Evolutionary conservation across 2,888 invertebrate genomes (phyloP).

Genomic region (Graphium colonna): DNA sequence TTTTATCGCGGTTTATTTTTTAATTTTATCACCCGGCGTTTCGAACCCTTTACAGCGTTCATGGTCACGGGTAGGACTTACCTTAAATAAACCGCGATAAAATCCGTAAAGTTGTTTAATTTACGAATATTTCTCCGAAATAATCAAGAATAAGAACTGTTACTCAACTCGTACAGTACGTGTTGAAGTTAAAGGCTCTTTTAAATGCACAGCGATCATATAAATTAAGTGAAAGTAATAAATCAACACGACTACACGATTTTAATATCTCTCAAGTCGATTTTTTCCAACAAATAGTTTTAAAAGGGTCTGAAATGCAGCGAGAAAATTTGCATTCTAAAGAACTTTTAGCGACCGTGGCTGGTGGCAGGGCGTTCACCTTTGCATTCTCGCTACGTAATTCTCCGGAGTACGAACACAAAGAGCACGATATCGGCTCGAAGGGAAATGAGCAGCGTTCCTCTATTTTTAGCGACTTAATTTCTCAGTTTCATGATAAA

Average conservation of each 20-base stretch:
- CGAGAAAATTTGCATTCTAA: constrained; percentile 66
- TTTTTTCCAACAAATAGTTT: constrained; percentile 58
- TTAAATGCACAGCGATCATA: neutral
- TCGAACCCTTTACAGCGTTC: no score
- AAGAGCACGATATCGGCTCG: constrained; percentile 13
- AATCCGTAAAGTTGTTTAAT: no score
- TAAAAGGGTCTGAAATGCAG: constrained; percentile 64
- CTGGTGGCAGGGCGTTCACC: constrained; percentile 15
- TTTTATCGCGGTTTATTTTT: no score
- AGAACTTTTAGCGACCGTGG: constrained; percentile 40
- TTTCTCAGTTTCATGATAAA: neutral
- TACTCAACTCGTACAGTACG: no score
- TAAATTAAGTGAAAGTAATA: neutral
- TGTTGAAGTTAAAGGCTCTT: no score
- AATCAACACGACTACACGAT: neutral
- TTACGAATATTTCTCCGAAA: no score
- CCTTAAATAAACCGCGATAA: no score
- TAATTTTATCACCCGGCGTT: no score
- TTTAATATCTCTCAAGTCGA: constrained; percentile 55
- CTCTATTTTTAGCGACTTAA: neutral
- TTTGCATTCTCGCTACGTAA: constrained; percentile 19
- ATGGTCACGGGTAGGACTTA: no score
- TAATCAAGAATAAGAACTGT: no score
- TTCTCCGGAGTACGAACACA: constrained; percentile 4
- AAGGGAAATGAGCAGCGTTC: constrained; percentile 11